Evolutionary conservation across 53 echinoderm and acorn worm genomes (phyloP), one percentile per base, ranked within the genome.

Genomic region (Apostichopus leukothele): DNA sequence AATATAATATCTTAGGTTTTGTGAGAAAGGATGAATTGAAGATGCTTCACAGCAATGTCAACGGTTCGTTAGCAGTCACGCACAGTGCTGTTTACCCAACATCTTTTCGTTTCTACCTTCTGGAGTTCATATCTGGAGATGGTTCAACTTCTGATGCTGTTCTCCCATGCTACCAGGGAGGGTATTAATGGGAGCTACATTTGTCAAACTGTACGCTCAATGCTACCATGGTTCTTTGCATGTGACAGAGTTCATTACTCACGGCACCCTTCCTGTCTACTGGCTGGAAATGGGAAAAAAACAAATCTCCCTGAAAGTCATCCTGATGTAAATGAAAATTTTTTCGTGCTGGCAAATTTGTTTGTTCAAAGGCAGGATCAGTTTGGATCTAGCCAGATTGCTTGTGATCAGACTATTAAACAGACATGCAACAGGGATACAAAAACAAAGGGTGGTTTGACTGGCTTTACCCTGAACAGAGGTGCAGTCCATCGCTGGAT

Each of bases 341-440:
- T 93, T 4, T 6, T 7, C 67, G 23, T 78, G 75, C 78, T 16
- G 90, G 93, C 1, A 16, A 90, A n/a, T 95, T 95, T 86, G 88
- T 39, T 86, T 39, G 93, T 95, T 12, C 95, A 95, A 61, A 84
- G 93, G 0, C 95, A 95, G 73, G 66, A 86, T 27, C 18, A 23
- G n/a, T 78, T 92, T 88, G 91, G 88, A 16, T 95, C 93, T 63
- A 68, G 90, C 55, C 92, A 83, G 52, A 87, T 91, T 1, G 90
- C 88, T 16, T 93, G 95, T 83, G 92, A 95, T 75, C 76, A 77
- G 76, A 66, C 74, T 14, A 93, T 93, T 52, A 92, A 95, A 77
- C 93, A 95, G 55, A 93, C 95, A 11, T 75, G 78, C 14, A 95
- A 95, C 53, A 77, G 90, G n/a, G 93, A 93, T 51, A 53, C 93